Evolutionary conservation across 2,797 vertebrate species (phyloP).

Genomic region (Scleropages formosus): DNA sequence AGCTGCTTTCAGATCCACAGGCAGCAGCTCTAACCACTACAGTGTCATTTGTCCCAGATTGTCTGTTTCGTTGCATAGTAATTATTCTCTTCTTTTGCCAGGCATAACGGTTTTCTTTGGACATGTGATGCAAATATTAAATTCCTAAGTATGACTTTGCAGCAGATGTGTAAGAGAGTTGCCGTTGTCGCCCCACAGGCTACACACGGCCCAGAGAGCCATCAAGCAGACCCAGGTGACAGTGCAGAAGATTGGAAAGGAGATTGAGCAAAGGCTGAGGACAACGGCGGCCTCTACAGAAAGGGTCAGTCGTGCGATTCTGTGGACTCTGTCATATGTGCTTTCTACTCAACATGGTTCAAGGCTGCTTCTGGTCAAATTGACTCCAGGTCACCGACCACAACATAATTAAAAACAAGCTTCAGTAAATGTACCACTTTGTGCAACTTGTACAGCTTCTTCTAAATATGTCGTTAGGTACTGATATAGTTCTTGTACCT

Average conservation of each 20-base stretch:
- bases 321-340: background rate
- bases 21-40: no score
- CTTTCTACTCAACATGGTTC: background rate
- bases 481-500: slow-evolving; percentile 37
- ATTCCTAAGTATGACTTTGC: no score
- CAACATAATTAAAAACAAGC: slow-evolving; percentile 6
- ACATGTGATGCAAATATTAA: no score
- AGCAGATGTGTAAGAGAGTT: background rate
- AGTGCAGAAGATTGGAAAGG: slow-evolving; percentile 93
- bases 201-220: slow-evolving; percentile 94
- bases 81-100: no score
- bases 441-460: slow-evolving; percentile 44
- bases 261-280: slow-evolving; percentile 96
- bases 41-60: no score
- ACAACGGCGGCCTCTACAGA: slow-evolving; percentile 85
- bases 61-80: no score
- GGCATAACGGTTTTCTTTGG: background rate
- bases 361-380: background rate
- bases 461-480: slow-evolving; percentile 45
- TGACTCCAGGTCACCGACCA: background rate
- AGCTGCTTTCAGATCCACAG: no score
- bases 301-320: slow-evolving; percentile 71
- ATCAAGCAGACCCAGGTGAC: slow-evolving; percentile 99
- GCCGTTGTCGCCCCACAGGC: slow-evolving; percentile 63
- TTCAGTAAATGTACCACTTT: slow-evolving; percentile 41